These are phyloP conservation scores for Gambelia wislizenii DNA, from an alignment of 2,797 vertebrate species.

Conservation along the genomic window DNA sequence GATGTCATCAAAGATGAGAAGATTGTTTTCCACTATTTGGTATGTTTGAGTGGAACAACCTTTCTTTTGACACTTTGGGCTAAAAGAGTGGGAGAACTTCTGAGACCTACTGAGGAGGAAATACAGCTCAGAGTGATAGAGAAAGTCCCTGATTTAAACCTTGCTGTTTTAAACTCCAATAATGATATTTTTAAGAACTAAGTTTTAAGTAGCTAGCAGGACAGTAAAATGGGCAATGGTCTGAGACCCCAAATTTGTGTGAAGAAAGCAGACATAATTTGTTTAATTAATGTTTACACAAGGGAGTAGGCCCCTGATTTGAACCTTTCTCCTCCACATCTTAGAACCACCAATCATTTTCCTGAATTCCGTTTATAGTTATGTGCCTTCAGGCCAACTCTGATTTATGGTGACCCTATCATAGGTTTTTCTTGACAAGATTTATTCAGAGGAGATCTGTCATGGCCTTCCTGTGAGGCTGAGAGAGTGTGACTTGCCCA, in stretches of 20 bases:
- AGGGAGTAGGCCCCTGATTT: too few species aligned
- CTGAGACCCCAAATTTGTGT: background rate
- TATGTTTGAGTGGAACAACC: constrained; percentile 56
- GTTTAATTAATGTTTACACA: too few species aligned
- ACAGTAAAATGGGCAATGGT: background rate
- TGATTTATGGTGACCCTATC: too few species aligned
- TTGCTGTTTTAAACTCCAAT: background rate
- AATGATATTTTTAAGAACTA: background rate
- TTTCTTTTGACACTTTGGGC: background rate
- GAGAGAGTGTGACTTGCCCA: background rate
- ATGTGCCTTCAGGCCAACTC: background rate
- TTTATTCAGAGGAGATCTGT: background rate
- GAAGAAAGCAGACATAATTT: background rate
- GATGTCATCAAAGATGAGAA: constrained; percentile 54
- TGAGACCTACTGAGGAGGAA: background rate
- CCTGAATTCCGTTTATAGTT: background rate
- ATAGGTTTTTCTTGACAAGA: too few species aligned
- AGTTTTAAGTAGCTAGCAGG: background rate
- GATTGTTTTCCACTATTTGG: constrained; percentile 76
- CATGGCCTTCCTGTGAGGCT: background rate
- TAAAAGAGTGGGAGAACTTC: background rate
- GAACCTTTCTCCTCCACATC: too few species aligned
- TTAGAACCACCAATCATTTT: background rate
- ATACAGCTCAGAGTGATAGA: too few species aligned
- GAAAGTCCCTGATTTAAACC: too few species aligned